phyloP scores from a whole-genome alignment of 2,888 invertebrate genomes.

The Aradus depressus region DNA sequence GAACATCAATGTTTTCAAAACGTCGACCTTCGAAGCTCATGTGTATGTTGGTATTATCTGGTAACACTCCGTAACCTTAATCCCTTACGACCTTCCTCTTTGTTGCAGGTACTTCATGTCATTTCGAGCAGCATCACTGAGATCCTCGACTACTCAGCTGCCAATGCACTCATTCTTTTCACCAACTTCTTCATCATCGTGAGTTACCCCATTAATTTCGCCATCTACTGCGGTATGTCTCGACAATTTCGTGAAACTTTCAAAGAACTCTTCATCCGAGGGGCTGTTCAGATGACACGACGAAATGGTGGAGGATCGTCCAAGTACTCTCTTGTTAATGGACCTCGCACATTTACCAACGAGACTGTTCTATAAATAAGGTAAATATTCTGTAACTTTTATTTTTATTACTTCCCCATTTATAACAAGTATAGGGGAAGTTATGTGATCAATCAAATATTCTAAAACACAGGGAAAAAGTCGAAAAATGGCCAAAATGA shows the following conservation, averaged over 20 bases:
- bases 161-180: slow-evolving; percentile 64
- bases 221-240: slow-evolving; percentile 93
- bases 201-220: slow-evolving; percentile 87
- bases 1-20: too few species aligned
- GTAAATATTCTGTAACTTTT: too few species aligned
- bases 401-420: too few species aligned
- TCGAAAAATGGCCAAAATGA: too few species aligned
- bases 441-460: too few species aligned
- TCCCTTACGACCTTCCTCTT: too few species aligned
- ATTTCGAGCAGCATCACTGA: slow-evolving; percentile 60
- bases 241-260: slow-evolving; percentile 89
- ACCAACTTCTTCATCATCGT: slow-evolving; percentile 86
- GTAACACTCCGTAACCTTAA: too few species aligned
- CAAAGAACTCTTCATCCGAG: slow-evolving; percentile 63
- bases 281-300: slow-evolving; percentile 46
- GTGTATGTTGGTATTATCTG: too few species aligned
- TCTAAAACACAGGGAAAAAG: too few species aligned
- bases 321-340: slow-evolving; percentile 69
- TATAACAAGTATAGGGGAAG: too few species aligned
- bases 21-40: too few species aligned
- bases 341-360: slow-evolving; percentile 70
- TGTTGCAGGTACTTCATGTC: slow-evolving; percentile 54
- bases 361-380: slow-evolving; percentile 68
- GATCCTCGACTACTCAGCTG: slow-evolving; percentile 64
- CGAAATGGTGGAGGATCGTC: slow-evolving; percentile 59